Base-by-base conservation (phyloP, 2,888 invertebrate genomes). In the Parnassius mnemosyne region DNA sequence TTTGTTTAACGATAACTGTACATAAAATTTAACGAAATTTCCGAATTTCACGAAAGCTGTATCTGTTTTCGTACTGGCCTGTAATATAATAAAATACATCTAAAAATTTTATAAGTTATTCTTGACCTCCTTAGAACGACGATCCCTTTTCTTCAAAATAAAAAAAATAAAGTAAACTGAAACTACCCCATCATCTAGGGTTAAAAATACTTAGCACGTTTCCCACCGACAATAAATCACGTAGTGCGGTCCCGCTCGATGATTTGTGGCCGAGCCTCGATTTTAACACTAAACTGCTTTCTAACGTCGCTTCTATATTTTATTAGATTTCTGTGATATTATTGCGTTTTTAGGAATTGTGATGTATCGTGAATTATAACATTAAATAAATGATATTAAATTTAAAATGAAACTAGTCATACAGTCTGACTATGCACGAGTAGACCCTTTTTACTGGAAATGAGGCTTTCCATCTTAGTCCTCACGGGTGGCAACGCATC, bases 121-220 rank as follows among this genome's bases (percentile, higher is more conserved):
- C 20, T 54, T 13, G 20, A 44, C 44, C 58, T 58, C 42, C 52
- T 58, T 58, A 44, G 44, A 50, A 16, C 16, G 51, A 25, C 44
- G 57, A 25, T 44, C 51, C 42, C 25, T n/a, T 42, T 57, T 52
- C 58, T 51, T 44, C 44, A 41, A 34, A 52, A 41, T 25, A 43
- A 51, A 58, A 47, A 59, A 53, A 53, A 20, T 10, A 60, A n/a
- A 34, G 52, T 52, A 41, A 51, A 44, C 10, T 41, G 41, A 57
- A 43, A 20, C 20, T 41, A 41, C 61, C 57, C 57, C 47, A 52
- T 57, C 46, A 52, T 20, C 42, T 34, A 43, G 61, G 53, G 42
- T 61, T 61, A 61, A 57, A 61, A 61, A 61, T 61, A 61, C 61
- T 61, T 57, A 57, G 61, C 61, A 61, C 61, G 61, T 61, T 49